These are phyloP conservation scores for Cossypha polioptera DNA, from an alignment of 2,797 vertebrate species.

Conservation along the genomic window DNA sequence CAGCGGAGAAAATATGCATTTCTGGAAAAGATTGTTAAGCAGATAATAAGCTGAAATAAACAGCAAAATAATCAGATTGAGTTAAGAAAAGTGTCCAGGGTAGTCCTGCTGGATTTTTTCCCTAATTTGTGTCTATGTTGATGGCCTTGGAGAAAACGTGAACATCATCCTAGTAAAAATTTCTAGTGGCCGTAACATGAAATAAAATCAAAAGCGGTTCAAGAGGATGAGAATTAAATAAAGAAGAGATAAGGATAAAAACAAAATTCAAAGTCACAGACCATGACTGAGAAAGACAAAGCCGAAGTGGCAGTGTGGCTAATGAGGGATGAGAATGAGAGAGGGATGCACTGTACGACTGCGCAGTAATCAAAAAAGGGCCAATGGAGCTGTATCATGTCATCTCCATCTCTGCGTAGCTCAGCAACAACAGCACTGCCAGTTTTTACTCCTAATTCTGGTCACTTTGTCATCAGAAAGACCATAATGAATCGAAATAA, in stretches of 20 bases:
- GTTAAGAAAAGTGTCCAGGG: neutral
- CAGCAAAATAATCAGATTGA: neutral
- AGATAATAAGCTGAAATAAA: neutral
- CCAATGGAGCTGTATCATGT: neutral
- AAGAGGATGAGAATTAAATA: neutral
- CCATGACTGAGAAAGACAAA: neutral
- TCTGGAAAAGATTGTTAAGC: neutral
- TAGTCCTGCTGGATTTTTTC: neutral
- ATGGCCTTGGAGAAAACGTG: neutral
- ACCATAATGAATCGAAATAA: neutral
- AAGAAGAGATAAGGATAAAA: neutral
- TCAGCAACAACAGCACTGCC: neutral
- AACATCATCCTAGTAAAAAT: neutral
- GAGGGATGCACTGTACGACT: neutral
- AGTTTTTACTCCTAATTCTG: neutral
- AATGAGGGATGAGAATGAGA: constrained; percentile 8
- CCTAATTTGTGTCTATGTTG: neutral
- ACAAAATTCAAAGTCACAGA: neutral
- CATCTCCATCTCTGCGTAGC: neutral
- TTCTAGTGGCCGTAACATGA: neutral
- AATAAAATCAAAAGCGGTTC: neutral
- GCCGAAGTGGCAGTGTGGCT: neutral
- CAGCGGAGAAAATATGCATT: neutral
- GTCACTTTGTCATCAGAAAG: neutral
- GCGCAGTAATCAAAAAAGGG: neutral